Percentiles rank a stretch among this genome's conserved stretches.
Conservation (phyloP, 2,113 vertebrate species). For the Lates calcarifer region DNA sequence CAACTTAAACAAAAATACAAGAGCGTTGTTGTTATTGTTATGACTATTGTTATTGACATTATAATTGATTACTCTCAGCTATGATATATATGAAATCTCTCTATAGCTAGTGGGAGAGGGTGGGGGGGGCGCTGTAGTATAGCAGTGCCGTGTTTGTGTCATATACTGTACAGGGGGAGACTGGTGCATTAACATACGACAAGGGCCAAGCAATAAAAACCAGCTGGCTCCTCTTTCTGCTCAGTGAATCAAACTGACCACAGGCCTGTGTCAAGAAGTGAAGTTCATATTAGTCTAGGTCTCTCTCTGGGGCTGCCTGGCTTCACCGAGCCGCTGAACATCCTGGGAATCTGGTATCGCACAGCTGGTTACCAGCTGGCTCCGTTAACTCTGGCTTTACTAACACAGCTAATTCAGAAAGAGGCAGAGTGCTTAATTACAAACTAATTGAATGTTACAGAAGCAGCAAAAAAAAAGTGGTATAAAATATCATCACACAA, state of each 20-base stretch:
- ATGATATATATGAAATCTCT: slow-evolving; percentile 67
- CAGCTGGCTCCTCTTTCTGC: slow-evolving; percentile 1
- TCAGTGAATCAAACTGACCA: slow-evolving; percentile 10
- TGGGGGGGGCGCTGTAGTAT: slow-evolving; percentile 17
- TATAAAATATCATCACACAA: too few species aligned
- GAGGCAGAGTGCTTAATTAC: not conserved
- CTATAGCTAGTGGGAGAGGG: slow-evolving; percentile 59
- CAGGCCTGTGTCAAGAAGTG: slow-evolving; percentile 25
- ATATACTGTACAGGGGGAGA: slow-evolving; percentile 66
- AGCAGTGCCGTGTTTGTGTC: slow-evolving; percentile 51
- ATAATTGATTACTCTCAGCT: slow-evolving; percentile 69
- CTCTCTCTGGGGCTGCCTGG: not conserved
- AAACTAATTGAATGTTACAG: not conserved
- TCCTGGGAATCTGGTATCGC: not conserved
- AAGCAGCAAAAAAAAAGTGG: too few species aligned
- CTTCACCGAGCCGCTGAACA: not conserved
- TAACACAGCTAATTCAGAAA: not conserved
- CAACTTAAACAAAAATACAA: slow-evolving; percentile 68
- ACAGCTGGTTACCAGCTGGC: not conserved
- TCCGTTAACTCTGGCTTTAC: not conserved
- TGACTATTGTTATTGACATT: slow-evolving; percentile 73
- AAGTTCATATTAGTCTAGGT: not conserved
- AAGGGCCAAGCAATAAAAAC: not conserved
- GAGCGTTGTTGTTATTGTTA: slow-evolving; percentile 66
- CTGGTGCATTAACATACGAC: slow-evolving; percentile 41